phyloP scores from a whole-genome alignment of 2,888 invertebrate species.

The Neoitamus cyanurus region DNA sequence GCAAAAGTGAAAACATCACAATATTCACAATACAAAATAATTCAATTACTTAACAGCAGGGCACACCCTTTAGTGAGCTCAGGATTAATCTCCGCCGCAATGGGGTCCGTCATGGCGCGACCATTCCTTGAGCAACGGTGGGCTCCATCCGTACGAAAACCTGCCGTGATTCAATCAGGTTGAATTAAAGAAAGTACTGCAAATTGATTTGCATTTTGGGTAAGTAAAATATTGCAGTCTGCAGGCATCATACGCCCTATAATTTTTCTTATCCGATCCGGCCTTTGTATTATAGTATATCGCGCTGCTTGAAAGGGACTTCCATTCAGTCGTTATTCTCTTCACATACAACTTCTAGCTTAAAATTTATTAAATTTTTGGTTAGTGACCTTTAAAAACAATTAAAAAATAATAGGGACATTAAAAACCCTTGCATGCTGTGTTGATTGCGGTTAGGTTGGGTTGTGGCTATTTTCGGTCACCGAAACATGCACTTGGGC shows the following conservation, averaged over 20 bases:
- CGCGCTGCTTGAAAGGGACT: neutral
- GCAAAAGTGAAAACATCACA: conserved; percentile 39
- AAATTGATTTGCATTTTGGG: neutral
- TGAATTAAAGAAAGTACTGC: neutral
- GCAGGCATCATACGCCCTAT: neutral
- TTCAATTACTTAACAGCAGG: conserved; percentile 23
- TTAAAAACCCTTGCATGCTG: no score
- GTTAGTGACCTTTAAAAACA: no score
- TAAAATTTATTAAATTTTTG: no score
- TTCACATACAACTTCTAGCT: no score
- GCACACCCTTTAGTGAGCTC: neutral
- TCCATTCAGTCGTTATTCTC: neutral
- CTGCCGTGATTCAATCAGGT: conserved; percentile 3
- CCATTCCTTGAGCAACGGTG: neutral
- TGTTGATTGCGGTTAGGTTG: no score
- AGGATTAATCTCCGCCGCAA: neutral
- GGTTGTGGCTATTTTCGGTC: no score
- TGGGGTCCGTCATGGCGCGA: neutral
- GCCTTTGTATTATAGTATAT: neutral
- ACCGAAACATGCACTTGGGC: no score
- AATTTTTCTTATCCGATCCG: neutral
- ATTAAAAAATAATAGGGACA: no score
- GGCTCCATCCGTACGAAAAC: neutral
- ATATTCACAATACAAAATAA: conserved; percentile 1
- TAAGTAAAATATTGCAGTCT: neutral